Evolutionary conservation across 2,113 vertebrate genomes (phyloP).

Genomic region (Mus spicilegus): DNA sequence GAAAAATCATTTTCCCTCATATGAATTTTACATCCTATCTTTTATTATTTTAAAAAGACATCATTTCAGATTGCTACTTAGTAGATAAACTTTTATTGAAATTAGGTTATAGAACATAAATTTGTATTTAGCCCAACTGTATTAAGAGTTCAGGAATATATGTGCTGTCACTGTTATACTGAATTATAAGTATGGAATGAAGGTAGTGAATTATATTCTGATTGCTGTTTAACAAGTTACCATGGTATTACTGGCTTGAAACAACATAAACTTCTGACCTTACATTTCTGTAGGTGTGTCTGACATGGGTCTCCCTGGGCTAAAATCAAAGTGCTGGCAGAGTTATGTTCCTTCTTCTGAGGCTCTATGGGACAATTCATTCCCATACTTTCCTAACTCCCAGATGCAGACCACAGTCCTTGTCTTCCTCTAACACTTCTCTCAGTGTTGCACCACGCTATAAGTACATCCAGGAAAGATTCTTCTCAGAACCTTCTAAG

Average conservation of each 20-base stretch:
- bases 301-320: not conserved
- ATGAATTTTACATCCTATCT: not conserved
- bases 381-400: not conserved
- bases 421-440: not conserved
- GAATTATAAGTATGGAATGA: not conserved
- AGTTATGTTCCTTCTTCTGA: not conserved
- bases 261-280: not conserved
- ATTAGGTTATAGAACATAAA: constrained; percentile 46
- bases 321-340: not conserved
- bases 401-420: not conserved
- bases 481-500: not conserved
- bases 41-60: constrained; percentile 29
- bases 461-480: not conserved
- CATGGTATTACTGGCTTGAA: not conserved
- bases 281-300: not conserved
- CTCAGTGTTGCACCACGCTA: not conserved
- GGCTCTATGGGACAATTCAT: not conserved
- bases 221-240: not conserved
- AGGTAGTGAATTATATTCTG: not conserved
- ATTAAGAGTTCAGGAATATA: not conserved
- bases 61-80: constrained; percentile 48
- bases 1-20: constrained; percentile 6
- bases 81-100: constrained; percentile 28
- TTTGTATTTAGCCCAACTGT: not conserved
- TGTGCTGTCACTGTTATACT: not conserved